A percentile compares a stretch with the other conserved stretches of the same genome.
Evolutionary conservation across 2,797 vertebrate genomes (phyloP).

Genomic region (Molossus alvarezi): DNA sequence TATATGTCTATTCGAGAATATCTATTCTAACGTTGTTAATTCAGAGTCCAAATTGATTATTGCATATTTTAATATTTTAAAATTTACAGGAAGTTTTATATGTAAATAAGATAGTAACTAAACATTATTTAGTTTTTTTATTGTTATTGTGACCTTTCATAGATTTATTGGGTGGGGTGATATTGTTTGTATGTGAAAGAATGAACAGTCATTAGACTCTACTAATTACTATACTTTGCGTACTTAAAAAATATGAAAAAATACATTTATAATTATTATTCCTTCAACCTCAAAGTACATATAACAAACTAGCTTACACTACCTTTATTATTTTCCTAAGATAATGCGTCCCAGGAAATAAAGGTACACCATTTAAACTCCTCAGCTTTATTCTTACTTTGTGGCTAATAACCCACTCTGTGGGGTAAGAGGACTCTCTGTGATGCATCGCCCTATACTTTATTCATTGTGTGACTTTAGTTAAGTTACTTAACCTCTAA

Average conservation of each 20-base stretch:
- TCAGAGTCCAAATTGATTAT: background rate
- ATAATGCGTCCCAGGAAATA: background rate
- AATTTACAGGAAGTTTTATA: background rate
- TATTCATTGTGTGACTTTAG: background rate
- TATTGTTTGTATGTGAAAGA: background rate
- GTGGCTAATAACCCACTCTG: background rate
- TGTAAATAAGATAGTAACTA: background rate
- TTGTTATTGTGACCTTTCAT: background rate
- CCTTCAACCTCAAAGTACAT: background rate
- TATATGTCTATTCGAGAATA: background rate
- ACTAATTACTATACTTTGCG: background rate
- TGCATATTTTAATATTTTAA: background rate
- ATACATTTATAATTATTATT: conserved; percentile 5
- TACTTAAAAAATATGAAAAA: background rate
- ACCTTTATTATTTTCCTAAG: background rate
- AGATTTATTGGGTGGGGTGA: background rate
- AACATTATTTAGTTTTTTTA: background rate
- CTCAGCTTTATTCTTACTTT: background rate
- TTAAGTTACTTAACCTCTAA: background rate
- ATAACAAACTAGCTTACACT: background rate
- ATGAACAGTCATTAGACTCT: background rate
- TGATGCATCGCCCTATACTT: background rate
- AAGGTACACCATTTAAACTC: background rate
- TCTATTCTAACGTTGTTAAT: conserved; percentile 24
- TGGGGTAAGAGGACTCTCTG: background rate